Conservation (phyloP, 1,140 invertebrate genomes). For the Cepaea nemoralis region DNA sequence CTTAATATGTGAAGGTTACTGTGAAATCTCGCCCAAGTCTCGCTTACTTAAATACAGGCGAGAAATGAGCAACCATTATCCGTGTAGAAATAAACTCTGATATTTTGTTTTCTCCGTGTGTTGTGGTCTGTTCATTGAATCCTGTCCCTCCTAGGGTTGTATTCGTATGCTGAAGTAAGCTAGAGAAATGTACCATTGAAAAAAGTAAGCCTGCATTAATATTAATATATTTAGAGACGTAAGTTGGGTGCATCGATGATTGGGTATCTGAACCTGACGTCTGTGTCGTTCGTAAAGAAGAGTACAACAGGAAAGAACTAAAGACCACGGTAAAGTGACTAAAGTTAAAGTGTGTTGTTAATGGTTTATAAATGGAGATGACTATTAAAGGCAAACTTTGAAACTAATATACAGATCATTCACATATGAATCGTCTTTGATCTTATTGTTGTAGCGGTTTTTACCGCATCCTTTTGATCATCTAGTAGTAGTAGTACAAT, state of each 20-base stretch:
- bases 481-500: constrained; percentile 51
- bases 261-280: no score
- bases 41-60: constrained; percentile 47
- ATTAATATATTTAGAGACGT: constrained; percentile 30
- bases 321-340: no score
- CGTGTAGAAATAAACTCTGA: constrained; percentile 50
- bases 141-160: background rate
- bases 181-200: constrained; percentile 8
- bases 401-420: constrained; percentile 36
- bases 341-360: background rate
- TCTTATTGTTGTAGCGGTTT: constrained; percentile 39
- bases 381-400: constrained; percentile 42
- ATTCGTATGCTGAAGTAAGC: background rate
- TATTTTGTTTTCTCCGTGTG: constrained; percentile 46
- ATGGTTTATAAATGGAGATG: constrained; percentile 16
- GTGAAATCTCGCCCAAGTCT: constrained; percentile 49
- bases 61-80: constrained; percentile 53
- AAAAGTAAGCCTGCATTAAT: background rate
- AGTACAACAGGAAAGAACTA: no score
- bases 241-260: constrained; percentile 45
- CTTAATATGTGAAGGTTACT: constrained; percentile 13
- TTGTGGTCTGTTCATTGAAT: background rate
- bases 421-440: constrained; percentile 46
- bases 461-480: constrained; percentile 45
- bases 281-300: no score